phyloP scores from a whole-genome alignment of 2,888 invertebrate genomes.

The Abscondita cerata region DNA sequence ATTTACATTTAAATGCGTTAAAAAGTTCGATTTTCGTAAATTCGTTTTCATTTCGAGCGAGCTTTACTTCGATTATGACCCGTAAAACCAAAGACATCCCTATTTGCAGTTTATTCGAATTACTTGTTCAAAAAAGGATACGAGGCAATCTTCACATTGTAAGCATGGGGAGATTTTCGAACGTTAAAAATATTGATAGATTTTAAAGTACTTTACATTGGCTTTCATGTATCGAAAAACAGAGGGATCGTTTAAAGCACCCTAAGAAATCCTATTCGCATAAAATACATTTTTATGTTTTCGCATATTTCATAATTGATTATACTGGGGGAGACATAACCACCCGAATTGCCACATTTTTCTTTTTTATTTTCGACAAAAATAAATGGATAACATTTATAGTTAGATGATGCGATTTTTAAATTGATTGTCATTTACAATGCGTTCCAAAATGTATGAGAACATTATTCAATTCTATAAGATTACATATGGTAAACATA shows the following conservation, averaged over 20 bases:
- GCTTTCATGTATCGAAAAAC: constrained; percentile 41
- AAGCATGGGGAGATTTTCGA: constrained; percentile 46
- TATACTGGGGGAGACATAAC: constrained; percentile 46
- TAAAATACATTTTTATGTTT: constrained; percentile 48
- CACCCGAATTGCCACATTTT: constrained; percentile 49
- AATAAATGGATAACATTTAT: constrained; percentile 48
- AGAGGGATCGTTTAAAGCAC: constrained; percentile 43
- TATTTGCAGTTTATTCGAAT: constrained; percentile 58
- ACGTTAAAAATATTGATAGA: constrained; percentile 51
- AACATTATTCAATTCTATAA: not conserved
- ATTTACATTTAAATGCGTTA: no score
- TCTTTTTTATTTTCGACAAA: constrained; percentile 48
- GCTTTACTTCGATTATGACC: constrained; percentile 28
- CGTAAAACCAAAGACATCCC: constrained; percentile 46
- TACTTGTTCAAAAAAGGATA: constrained; percentile 48
- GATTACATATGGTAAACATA: no score
- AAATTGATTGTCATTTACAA: constrained; percentile 49
- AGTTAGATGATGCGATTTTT: constrained; percentile 46
- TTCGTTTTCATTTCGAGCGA: constrained; percentile 22
- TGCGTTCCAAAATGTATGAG: constrained; percentile 17
- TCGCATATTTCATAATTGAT: constrained; percentile 55
- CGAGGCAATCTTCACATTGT: constrained; percentile 49
- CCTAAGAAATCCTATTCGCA: constrained; percentile 45
- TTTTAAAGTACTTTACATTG: constrained; percentile 44
- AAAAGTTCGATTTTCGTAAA: no score